Evolutionary conservation across 2,888 invertebrate species (phyloP), one percentile per base, ranked within the genome.

Genomic region (Apoda limacodes): DNA sequence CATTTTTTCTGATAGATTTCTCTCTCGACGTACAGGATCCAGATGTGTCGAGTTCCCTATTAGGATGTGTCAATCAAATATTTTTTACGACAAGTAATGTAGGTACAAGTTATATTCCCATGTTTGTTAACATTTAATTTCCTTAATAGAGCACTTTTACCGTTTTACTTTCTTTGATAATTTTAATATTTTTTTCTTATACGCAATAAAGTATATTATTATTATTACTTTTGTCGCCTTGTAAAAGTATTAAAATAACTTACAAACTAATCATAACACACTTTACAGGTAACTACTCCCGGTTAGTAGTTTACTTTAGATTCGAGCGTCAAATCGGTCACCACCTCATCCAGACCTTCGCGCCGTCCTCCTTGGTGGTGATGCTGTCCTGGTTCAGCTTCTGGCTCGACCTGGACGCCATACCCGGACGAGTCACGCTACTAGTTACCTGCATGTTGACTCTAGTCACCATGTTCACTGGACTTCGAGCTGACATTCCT

Each of bases 311-410:
- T 0, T 88, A 87, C 69, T 90, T 93, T 60, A 84, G 88, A 28
- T 92, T 93, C 52, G 91, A 92, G 64, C 83, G 92, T 6, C 90
- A 92, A 65, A 90, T 93, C 30, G 92, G 92, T 0, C 92, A 92
- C 60, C 92, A 92, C 54, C 67, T 93, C 28, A 92, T 92, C 42
- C 92, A 92, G 63, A 91, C 92, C 5, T 93, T 92, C 59, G 90
- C 91, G 1, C 93, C 93, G 0, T 92, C 92, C 2, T 88, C 89
- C 1, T 65, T 93, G 15, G 90, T 93, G 5, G 92, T 93, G 6
- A 88, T 91, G 83, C 60, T 93, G 5, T 92, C 91, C 3, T 93
- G 92, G 92, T 92, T 92, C 59, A 91, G 92, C 52, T 93, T 93
- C 61, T 93, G 92, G 92, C 62, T 93, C 14, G 92, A 91, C 26